Base-by-base conservation (phyloP, 2,797 vertebrate species). In the Xiphophorus birchmanni region DNA sequence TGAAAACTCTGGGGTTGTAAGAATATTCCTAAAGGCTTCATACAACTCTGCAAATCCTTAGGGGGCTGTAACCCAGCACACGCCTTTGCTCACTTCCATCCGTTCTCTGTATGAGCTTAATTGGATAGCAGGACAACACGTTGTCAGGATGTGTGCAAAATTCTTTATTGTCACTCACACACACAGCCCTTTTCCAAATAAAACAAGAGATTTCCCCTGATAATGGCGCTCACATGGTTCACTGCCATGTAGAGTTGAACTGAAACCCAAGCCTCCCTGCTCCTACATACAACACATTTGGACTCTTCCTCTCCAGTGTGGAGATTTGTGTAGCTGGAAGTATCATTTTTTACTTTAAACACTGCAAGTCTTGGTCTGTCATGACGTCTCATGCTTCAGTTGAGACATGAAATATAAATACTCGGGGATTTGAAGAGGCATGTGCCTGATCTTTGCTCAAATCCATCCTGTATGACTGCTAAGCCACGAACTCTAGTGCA, bases 91-190 rank as follows among this genome's bases (percentile, higher is more conserved):
- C 69, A 75, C 86, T 89, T 91, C 84, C 83, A 17, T 86, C 87
- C 81, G 58, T 88, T 91, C 88, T 91, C 80, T 88, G 79, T 82
- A 82, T 74, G 73, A 86, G 86, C 87, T 90, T 92, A 93, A 92
- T 93, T 92, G 79, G 87, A 88, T 23, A 21, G 84, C 71, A 71
- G 82, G 77, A 84, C 78, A 80, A 48, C 77, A 80, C 71, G 67
- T 78, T 84, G 54, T 91, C 83, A 88, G 90, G 89, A 84, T 88
- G 83, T 86, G 71, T 54, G 82, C 73, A 72, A 26, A 58, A 40
- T 67, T 80, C 67, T 81, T 87, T 78, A 72, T 37, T 87, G 29
- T 84, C 71, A 75, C 78, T 83, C 54, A 82, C 4, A 45, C 58
- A 1, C 54, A 52, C 4, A 18, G 42, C 18, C 79, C 74, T 69